phyloP scores from a whole-genome alignment of 2,113 vertebrate species.

The Sapajus apella region DNA sequence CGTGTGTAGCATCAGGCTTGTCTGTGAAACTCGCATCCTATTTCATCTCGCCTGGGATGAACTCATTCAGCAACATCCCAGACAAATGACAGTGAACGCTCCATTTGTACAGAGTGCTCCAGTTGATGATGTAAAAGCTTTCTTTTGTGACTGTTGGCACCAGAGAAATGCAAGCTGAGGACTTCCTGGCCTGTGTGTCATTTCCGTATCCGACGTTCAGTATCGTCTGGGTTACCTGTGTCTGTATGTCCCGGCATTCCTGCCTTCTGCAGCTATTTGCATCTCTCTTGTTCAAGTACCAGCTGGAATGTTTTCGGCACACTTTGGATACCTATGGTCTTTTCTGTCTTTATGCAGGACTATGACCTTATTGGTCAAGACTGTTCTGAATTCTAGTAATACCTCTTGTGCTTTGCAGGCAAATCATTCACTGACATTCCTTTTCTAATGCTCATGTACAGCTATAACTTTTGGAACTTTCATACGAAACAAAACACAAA shows the following conservation, averaged over 20 bases:
- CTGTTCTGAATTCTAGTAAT: no score
- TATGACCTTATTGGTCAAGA: no score
- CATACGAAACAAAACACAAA: neutral
- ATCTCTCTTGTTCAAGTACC: neutral
- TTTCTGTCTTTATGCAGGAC: neutral
- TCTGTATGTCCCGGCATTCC: neutral
- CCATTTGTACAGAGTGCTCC: rapidly evolving
- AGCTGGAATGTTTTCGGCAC: neutral
- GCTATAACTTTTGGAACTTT: neutral
- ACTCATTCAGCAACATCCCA: neutral
- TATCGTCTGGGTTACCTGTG: neutral
- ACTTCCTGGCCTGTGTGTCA: neutral
- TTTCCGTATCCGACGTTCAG: neutral
- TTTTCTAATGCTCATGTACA: neutral
- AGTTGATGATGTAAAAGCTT: no score
- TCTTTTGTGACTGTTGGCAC: rapidly evolving
- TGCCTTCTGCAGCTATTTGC: neutral
- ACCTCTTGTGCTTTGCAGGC: no score
- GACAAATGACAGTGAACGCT: neutral
- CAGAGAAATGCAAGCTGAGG: rapidly evolving
- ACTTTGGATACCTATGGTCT: neutral
- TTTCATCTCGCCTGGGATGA: neutral
- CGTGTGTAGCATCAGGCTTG: neutral
- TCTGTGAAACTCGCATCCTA: neutral
- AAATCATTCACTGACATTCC: neutral